A percentile compares a stretch with the other conserved stretches of the same genome.
Evolutionary conservation across 2,113 vertebrate species (phyloP).

Genomic region (Eleginops maclovinus): DNA sequence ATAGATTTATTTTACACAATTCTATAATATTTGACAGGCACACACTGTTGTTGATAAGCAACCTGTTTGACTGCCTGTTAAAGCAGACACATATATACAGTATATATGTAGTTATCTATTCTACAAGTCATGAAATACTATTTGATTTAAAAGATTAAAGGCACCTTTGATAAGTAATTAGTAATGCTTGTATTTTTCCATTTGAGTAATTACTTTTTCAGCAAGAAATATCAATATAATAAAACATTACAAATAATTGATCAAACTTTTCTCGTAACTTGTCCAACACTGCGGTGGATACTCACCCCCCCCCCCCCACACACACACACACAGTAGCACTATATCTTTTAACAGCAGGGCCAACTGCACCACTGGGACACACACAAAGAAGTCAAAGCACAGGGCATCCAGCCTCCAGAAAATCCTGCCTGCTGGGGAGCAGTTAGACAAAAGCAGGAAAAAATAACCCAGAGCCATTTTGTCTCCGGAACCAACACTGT

Average conservation of each 20-base stretch:
- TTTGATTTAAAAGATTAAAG: not conserved
- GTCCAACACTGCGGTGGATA: not conserved
- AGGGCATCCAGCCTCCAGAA: conserved; percentile 37
- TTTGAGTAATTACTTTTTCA: conserved; percentile 6
- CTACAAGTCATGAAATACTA: not conserved
- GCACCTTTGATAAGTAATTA: not conserved
- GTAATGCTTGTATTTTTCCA: not conserved
- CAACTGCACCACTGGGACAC: conserved; percentile 40
- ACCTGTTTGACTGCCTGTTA: not conserved
- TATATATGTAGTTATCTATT: not conserved
- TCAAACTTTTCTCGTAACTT: not conserved
- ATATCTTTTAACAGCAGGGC: conserved; percentile 20
- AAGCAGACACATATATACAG: no score
- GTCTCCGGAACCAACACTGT: conserved; percentile 24
- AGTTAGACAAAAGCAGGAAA: conserved; percentile 41
- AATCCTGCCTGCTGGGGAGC: conserved; percentile 34
- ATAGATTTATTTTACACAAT: no score
- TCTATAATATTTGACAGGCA: not conserved
- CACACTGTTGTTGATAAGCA: not conserved
- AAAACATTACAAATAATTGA: not conserved
- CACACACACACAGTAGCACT: not conserved
- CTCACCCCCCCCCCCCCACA: not conserved
- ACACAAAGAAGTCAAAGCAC: conserved; percentile 45
- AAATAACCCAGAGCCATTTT: conserved; percentile 51
- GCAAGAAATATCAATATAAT: not conserved